Percentiles rank a stretch among this genome's conserved stretches.
Evolutionary conservation across 2,797 vertebrate species (phyloP).

Genomic region (Octomys mimax): DNA sequence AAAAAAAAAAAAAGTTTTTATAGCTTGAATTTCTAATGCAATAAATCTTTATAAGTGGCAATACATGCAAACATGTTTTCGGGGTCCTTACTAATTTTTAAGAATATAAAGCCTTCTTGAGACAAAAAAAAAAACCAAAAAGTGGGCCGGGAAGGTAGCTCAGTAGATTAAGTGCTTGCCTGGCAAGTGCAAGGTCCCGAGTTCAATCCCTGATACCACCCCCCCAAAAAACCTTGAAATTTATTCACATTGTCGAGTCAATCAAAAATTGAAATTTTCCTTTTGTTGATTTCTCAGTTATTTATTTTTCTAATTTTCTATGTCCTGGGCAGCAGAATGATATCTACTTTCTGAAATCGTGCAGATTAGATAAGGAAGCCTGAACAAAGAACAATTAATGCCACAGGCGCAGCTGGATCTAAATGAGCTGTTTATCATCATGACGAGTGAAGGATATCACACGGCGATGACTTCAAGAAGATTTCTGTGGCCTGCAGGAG

Average conservation of each 20-base stretch:
- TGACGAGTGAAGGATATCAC: background rate
- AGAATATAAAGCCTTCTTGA: slow-evolving; percentile 3
- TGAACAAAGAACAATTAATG: background rate
- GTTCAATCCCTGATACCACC: no score
- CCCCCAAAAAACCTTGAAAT: background rate
- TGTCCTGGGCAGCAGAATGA: background rate
- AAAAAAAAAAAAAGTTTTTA: no score
- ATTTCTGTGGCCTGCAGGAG: slow-evolving; percentile 12
- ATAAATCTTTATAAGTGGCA: background rate
- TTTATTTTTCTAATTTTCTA: slow-evolving; percentile 48
- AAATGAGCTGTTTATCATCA: background rate
- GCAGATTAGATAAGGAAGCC: slow-evolving; percentile 40
- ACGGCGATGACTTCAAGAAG: background rate
- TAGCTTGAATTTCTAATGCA: background rate
- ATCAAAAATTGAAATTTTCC: slow-evolving; percentile 48
- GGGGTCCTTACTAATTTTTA: slow-evolving; percentile 1
- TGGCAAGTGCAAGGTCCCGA: no score
- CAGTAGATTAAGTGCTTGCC: no score
- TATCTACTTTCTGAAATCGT: background rate
- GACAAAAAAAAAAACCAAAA: background rate
- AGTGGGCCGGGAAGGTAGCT: no score
- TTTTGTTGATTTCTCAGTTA: slow-evolving; percentile 36
- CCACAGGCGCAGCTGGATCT: background rate
- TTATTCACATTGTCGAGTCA: background rate
- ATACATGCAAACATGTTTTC: background rate